Evolutionary conservation across 2,888 invertebrate genomes (phyloP).

Genomic region (Macropis europaea): DNA sequence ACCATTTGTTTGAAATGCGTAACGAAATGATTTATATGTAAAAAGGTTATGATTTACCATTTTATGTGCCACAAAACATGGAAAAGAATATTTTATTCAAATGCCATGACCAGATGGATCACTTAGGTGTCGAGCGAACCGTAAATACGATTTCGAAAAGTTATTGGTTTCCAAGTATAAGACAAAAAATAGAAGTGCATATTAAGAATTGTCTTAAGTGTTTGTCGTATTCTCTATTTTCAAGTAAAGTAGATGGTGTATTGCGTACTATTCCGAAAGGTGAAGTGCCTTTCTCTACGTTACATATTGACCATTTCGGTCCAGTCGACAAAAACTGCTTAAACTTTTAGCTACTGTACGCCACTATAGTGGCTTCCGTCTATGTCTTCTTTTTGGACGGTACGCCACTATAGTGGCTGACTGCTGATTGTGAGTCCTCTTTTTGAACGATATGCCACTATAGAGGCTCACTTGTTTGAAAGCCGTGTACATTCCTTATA

Average conservation of each 20-base stretch:
- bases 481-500: too few species aligned
- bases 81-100: not conserved
- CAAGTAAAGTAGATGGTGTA: not conserved
- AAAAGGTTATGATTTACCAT: not conserved
- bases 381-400: too few species aligned
- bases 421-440: too few species aligned
- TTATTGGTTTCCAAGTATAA: not conserved
- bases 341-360: too few species aligned
- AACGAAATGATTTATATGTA: not conserved
- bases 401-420: too few species aligned
- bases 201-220: not conserved
- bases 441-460: too few species aligned
- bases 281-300: not conserved
- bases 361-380: too few species aligned
- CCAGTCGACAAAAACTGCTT: not conserved
- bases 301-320: not conserved
- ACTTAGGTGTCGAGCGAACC: not conserved
- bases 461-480: too few species aligned
- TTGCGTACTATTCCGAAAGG: not conserved
- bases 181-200: not conserved
- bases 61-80: conserved; percentile 9
- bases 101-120: conserved; percentile 7
- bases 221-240: not conserved
- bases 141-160: not conserved
- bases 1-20: not conserved